These are phyloP conservation scores for Ariolimax columbianus DNA, from an alignment of 2,888 invertebrate species.

Conservation along the genomic window DNA sequence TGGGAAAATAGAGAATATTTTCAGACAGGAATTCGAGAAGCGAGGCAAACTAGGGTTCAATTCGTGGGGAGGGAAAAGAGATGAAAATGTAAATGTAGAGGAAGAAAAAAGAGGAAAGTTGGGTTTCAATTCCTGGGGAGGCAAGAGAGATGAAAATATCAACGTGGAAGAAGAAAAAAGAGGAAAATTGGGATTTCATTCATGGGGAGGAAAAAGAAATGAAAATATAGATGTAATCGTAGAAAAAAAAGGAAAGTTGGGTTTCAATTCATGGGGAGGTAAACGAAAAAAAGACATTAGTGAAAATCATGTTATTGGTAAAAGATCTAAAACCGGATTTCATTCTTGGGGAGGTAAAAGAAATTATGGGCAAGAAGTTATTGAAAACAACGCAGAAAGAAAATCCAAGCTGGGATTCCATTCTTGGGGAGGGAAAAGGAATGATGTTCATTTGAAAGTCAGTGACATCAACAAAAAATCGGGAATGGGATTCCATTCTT, in stretches of 20 bases:
- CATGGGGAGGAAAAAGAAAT: slow-evolving; percentile 16
- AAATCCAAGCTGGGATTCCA: slow-evolving; percentile 19
- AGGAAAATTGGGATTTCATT: slow-evolving; percentile 1
- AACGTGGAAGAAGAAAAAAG: neutral
- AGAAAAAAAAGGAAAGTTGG: neutral
- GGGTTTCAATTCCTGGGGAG: slow-evolving; percentile 31
- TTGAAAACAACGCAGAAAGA: neutral
- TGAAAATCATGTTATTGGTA: neutral
- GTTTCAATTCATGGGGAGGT: neutral
- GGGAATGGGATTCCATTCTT: slow-evolving; percentile 20
- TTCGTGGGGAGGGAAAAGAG: slow-evolving; percentile 26
- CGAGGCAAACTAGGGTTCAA: neutral
- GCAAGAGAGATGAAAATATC: neutral
- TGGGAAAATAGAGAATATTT: neutral
- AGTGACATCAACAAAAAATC: neutral
- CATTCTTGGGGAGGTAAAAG: slow-evolving; percentile 33
- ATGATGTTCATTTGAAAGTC: neutral
- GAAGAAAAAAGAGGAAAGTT: slow-evolving; percentile 16
- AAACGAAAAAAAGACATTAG: neutral
- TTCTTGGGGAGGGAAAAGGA: slow-evolving; percentile 26
- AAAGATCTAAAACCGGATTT: neutral
- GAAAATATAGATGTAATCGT: neutral
- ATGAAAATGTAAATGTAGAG: neutral
- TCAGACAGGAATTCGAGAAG: neutral
- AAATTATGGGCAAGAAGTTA: neutral